Evolutionary conservation across 2,888 invertebrate genomes (phyloP), one percentile per base, ranked within the genome.

Genomic region (Apamea sordens): DNA sequence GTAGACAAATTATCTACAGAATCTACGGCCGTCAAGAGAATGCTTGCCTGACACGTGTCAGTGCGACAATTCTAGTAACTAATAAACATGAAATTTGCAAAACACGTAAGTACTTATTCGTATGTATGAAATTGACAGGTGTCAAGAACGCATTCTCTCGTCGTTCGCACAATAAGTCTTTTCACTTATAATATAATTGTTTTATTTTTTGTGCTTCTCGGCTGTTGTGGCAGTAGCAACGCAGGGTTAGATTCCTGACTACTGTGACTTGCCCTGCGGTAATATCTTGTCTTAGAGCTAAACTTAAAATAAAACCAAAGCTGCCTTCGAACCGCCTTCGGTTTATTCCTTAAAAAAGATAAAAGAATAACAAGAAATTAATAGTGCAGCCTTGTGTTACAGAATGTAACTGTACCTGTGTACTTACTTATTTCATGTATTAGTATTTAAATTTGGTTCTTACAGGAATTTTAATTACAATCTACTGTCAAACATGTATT

Each of bases 381-480:
- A n/a, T 44, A 8, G 8, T 15, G 5, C 50, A 50, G 50, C 50
- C 50, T 6, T 50, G 6, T 50, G 15, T 13, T 1, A 10, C 10
- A 24, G 24, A 32, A 63, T 47, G 18, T 24, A 10, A 24, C 24
- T 64, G 4, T 7, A 15, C 18, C 18, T 50, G 18, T 21, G 50
- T 50, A 18, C 18, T 1, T 50, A 18, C 18, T 1, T 15, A 44
- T 4, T 41, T 18, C 21, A 70, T 36, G 53, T 21, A n/a, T 36
- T 18, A n/a, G n/a, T 71, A 28, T 21, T 10, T 15, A 71, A 10
- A 15, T 41, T 56, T 11, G 24, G 10, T 11, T 71, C 24, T 56
- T 36, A 18, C 24, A 68, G 18, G 13, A 63, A 70, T 41, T 68
- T 82, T 68, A 76, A 78, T 76, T 86, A 71, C 15, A 76, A 76